Base-by-base conservation (phyloP, 2,888 invertebrate genomes). In the Apocheima hispidaria region DNA sequence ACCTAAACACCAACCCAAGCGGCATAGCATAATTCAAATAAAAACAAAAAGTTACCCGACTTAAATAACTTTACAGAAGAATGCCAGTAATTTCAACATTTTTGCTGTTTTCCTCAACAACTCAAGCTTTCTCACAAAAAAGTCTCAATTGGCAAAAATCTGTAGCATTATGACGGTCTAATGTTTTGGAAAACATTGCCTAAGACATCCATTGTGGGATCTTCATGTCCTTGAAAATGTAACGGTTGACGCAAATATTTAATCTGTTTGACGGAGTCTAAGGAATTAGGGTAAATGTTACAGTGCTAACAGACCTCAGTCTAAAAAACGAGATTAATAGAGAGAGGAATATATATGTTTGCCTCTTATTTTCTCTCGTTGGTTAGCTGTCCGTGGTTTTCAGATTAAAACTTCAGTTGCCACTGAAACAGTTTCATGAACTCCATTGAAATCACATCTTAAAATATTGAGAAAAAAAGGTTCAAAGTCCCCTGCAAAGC, bases 181-280 rank as follows among this genome's bases (percentile, higher is more conserved):
- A 56, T 55, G 59, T 59, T 53, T 60, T 41, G 56, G 60, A 60
- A 60, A 60, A 44, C 57, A 49, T 57, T 57, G 43, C 10, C 9
- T 21, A 7, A 35, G 5, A 5, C 41, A 20, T 40, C 54, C 65
- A 56, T 60, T 54, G 41, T 18, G 56, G 59, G 51, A 38, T 59
- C 16, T 18, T 41, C 38, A 21, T 28, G 49, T 40, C 7, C 49
- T 23, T 20, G 21, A 20, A 12, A 51, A 51, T 14, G 28, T 51
- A 51, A 44, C 4, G 44, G 14, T 44, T 28, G 28, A 44, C 38
- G 14, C 23, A n/a, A 26, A 40, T 40, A 40, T 30, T 40, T 50
- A 12, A 12, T 4, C 18, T 28, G 1, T 18, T 36, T 38, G n/a
- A 14, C 16, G 1, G 1, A 30, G 9, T 35, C 7, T 12, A 26